Base-by-base conservation (phyloP, 2,113 vertebrate species). In the Sclerurus mexicanus region DNA sequence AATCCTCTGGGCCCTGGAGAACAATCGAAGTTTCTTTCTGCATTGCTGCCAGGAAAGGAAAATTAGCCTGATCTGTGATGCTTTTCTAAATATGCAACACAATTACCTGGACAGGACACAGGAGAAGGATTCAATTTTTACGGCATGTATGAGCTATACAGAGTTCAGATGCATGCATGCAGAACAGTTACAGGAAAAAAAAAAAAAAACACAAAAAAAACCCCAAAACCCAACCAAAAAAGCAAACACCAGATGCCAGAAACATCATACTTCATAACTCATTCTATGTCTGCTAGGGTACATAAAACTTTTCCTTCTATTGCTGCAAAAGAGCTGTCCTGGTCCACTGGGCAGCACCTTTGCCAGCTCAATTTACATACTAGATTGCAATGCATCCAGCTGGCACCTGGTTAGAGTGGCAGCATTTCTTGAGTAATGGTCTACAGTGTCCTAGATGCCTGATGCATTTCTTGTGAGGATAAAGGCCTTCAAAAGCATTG, bases 321-420 rank as follows among this genome's bases (percentile, higher is more conserved):
- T 80, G 30, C 59, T 80, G 37, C 37, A 56, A 25, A 66, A 63
- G 23, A 67, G 6, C 39, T 86, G 46, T 63, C 46, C 12, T 46
- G 21, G 62, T 64, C n/a, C 13, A 14, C 24, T 58, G 46, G 68
- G 44, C 33, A 91, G 80, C 85, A 40, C 15, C 24, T 73, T 87
- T 77, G 42, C 62, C 64, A 63, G 35, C 66, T 50, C 75, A 63
- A 9, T 71, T 85, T 73, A 62, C 37, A 11, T 23, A 58, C 21
- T 28, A 27, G 24, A 27, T 31, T 60, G 44, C 27, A 50, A 49
- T 0, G 0, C 27, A 15, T 59, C 67, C 85, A 73, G 25, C n/a
- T 81, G 76, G 44, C 68, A 82, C 35, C 35, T 52, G 27, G 24
- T 87, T n/a, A 50, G 33, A 63, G 56, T 4, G 3, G 60, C 33